Evolutionary conservation across 2,797 vertebrate genomes (phyloP), one percentile per base, ranked within the genome.

Genomic region (Chromobotia macracanthus): DNA sequence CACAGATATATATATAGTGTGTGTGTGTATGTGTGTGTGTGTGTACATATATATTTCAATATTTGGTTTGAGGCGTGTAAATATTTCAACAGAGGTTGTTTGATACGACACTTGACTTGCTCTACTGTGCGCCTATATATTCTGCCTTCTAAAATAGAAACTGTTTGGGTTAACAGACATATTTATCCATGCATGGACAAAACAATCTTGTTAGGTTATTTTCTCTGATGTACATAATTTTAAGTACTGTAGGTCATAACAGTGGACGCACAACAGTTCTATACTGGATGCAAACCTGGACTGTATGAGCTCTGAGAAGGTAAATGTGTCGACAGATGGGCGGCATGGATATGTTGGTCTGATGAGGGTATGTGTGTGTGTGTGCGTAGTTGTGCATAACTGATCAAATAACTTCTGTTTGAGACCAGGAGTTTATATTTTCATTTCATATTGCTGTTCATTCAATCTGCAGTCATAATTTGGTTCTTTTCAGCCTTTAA

Each of bases 171-270:
- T 94, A 94, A 93, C 89, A 91, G 91, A 71, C 80, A 55, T 71
- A 80, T 92, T 90, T 91, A 87, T 56, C 51, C 87, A 90, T 87
- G 96, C 96, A 98, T 97, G 97, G 95, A 95, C 93, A 94, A 93
- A 95, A 85, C 86, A 89, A 92, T 90, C 90, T 90, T 21, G 25
- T 86, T 93, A 90, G 92, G 93, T 89, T 83, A 92, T 91, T 92
- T 92, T 89, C 91, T 93, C 93, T 92, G 89, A 92, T 97, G 93
- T 96, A 95, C 84, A 96, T 95, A 95, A 6, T 67, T 51, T 35
- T 1, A 89, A 83, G 84, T 48, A 83, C 73, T 90, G 90, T 91
- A 91, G 91, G 87, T 90, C 91, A 88, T 67, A 38, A 80, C 92
- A 92, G 91, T 87, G 74, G 92, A 94, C 92, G 85, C 80, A 89